A percentile compares a stretch with the other conserved stretches of the same genome.
Conservation (phyloP, 2,888 invertebrate species). For the Hirudinaria manillensis region DNA sequence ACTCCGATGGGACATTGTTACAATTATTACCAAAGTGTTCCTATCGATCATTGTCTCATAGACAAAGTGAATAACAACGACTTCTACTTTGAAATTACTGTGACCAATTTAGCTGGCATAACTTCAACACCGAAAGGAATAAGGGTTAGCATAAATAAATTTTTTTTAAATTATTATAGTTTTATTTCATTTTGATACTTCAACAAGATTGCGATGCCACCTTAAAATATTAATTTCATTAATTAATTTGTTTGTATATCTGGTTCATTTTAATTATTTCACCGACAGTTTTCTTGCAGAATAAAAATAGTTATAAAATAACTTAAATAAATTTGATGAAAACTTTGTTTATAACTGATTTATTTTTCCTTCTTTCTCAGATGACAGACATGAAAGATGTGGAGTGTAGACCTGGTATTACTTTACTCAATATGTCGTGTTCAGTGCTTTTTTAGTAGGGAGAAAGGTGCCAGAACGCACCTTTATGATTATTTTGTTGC, state of each 20-base stretch:
- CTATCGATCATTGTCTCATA: conserved; percentile 22
- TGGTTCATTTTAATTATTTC: too few relatives aligned
- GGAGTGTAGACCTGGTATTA: background rate
- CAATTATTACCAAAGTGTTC: conserved; percentile 18
- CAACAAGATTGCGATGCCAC: too few relatives aligned
- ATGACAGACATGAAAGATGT: conserved; percentile 12
- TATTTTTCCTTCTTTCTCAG: too few relatives aligned
- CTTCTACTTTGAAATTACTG: background rate
- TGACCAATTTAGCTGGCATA: background rate
- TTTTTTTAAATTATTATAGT: too few relatives aligned
- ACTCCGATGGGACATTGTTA: conserved; percentile 3
- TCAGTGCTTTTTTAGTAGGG: too few relatives aligned
- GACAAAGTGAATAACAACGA: conserved; percentile 1
- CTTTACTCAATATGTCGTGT: too few relatives aligned
- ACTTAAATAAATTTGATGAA: background rate
- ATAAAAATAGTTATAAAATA: background rate
- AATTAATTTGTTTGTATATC: too few relatives aligned
- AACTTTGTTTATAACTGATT: conserved; percentile 9
- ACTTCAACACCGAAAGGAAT: background rate
- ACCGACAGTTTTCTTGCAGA: too few relatives aligned
- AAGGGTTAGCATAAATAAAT: background rate
- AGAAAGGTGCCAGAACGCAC: too few relatives aligned
- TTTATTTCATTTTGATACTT: too few relatives aligned
- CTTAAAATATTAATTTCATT: too few relatives aligned
- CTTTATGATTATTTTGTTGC: too few relatives aligned